Evolutionary conservation across 1,140 invertebrate species (phyloP).

Genomic region (Pogonomyrmex barbatus): DNA sequence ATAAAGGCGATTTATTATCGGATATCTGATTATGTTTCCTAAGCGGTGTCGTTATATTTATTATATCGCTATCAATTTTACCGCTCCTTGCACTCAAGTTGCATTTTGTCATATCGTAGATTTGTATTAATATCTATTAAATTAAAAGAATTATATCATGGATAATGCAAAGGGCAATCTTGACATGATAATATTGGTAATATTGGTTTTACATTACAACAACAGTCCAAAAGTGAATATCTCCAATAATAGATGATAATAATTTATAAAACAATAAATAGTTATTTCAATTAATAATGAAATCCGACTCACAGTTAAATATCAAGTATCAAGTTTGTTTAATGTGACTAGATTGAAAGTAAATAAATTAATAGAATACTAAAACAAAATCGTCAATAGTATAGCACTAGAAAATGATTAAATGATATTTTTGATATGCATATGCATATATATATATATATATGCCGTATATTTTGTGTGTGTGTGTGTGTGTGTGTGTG

Average conservation of each 20-base stretch:
- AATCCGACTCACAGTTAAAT: background rate
- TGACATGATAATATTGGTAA: background rate
- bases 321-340: background rate
- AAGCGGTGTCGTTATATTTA: slow-evolving; percentile 1
- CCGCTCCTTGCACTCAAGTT: background rate
- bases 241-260: slow-evolving; percentile 20
- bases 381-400: background rate
- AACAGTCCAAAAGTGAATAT: background rate
- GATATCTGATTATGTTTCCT: slow-evolving; percentile 8
- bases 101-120: background rate
- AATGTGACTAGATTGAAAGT: background rate
- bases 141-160: background rate
- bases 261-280: slow-evolving; percentile 6
- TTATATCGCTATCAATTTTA: too few species aligned
- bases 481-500: too few species aligned
- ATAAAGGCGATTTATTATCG: slow-evolving; percentile 33
- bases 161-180: background rate
- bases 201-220: too few species aligned
- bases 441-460: too few species aligned
- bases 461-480: too few species aligned
- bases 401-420: background rate
- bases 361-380: background rate
- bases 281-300: background rate
- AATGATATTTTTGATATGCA: background rate
- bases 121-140: background rate